Base-by-base conservation (phyloP, 92 coral and sea anemone species). In the Paramuricea clavata region DNA sequence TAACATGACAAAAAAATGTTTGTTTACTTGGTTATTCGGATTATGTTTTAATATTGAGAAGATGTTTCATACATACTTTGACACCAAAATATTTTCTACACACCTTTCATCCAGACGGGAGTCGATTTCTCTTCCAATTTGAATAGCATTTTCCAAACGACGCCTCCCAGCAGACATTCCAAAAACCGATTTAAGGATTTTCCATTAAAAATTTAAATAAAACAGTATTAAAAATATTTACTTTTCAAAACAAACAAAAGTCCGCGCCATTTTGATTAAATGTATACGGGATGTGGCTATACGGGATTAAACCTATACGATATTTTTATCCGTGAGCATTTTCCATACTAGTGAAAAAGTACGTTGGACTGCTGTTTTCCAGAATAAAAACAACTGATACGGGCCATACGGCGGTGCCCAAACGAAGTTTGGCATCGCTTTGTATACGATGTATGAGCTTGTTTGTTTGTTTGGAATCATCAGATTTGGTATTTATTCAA, bases 91-190 rank as follows among this genome's bases (percentile, higher is more conserved):
- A 36, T 0, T 52, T 65, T 28, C 44, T 21, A 12, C 80, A 67
- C 13, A 87, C 90, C 49, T 77, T 44, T 60, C 82, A 8, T 93
- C 69, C 86, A 89, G 77, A 19, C 69, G 61, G 17, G 88, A 81
- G 57, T 87, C 93, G 13, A 92, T 91, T 7, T 93, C 91, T 87
- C 94, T 96, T 49, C 99, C 98, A 26, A 92, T 95, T 85, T 91
- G 92, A 78, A 96, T 83, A 54, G 99, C 99, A 72, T 94, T 93
- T 76, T 94, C 97, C 16, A 96, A 93, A 42, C 99, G 89, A 59
- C 99, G 86, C 25, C 88, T 90, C 19, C 98, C 98, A 43, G 99
- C 93, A 61, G 99, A 96, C 99, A 96, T 95, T 33, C 4, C 86
- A 65, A 65, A 3, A 27, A 0, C 39, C 35, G 41, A 65, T 65